Conservation (phyloP, 64 coral and sea anemone genomes). For the Cladopsammia gracilis region DNA sequence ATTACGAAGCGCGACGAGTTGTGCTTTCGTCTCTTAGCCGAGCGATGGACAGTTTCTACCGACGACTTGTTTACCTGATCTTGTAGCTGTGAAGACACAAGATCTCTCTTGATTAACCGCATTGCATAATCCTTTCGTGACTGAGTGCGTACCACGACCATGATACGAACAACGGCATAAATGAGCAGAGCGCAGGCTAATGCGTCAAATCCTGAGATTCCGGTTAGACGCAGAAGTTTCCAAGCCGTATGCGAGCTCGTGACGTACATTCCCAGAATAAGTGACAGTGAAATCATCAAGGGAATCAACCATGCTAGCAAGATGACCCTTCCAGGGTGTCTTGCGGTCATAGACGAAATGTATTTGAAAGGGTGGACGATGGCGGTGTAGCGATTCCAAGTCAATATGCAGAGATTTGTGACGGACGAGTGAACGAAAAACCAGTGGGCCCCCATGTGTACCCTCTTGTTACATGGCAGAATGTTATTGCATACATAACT, state of each 20-base stretch:
- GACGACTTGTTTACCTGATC: not conserved
- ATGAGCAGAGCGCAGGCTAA: not conserved
- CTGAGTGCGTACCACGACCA: not conserved
- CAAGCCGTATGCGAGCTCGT: not conserved
- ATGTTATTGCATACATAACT: not conserved
- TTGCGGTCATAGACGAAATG: not conserved
- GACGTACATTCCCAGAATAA: not conserved
- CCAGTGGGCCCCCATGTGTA: not conserved
- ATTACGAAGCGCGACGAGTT: not conserved
- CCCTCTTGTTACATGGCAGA: not conserved
- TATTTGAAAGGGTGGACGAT: conserved; percentile 42
- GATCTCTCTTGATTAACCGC: too few relatives aligned
- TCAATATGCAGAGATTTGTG: not conserved
- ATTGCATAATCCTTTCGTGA: not conserved
- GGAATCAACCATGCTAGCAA: not conserved
- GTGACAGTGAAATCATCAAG: not conserved
- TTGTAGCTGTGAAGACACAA: not conserved
- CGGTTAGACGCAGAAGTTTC: not conserved
- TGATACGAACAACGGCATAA: not conserved
- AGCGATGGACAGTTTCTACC: not conserved
- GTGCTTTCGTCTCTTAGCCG: not conserved
- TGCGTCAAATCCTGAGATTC: not conserved
- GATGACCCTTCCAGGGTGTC: not conserved
- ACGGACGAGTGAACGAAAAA: not conserved
- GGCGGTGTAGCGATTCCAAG: conserved; percentile 43